phyloP scores from a whole-genome alignment of 2,888 invertebrate genomes.

The Epistrophella euchroma region DNA sequence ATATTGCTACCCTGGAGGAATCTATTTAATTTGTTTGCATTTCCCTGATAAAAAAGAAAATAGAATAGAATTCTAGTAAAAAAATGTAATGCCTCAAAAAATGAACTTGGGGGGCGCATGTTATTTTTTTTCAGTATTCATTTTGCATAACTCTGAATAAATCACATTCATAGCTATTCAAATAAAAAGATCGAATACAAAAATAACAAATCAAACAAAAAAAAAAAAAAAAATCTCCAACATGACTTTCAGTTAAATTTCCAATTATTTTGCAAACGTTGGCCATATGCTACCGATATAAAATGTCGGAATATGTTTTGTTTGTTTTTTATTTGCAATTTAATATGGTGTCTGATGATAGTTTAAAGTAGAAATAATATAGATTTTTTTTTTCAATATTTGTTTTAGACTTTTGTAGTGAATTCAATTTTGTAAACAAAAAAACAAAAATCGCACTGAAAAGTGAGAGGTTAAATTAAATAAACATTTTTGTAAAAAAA shows the following conservation, averaged over 20 bases:
- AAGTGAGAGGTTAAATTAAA: background rate
- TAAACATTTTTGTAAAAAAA: background rate
- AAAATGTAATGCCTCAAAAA: background rate
- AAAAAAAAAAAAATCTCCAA: constrained; percentile 9
- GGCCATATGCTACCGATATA: constrained; percentile 40
- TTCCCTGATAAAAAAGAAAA: background rate
- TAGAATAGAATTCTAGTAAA: background rate
- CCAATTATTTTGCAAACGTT: constrained; percentile 52
- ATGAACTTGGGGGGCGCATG: background rate
- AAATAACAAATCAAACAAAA: background rate
- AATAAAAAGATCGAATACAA: background rate
- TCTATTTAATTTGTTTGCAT: constrained; percentile 1
- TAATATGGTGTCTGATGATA: background rate
- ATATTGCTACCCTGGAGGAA: background rate
- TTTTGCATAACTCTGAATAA: constrained; percentile 30
- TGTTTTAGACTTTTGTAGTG: background rate
- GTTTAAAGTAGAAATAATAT: background rate
- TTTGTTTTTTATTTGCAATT: background rate
- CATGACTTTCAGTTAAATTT: constrained; percentile 47
- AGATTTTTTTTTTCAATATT: constrained; percentile 9
- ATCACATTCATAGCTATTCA: constrained; percentile 7
- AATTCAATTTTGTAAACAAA: background rate
- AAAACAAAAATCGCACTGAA: background rate
- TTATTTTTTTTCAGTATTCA: constrained; percentile 11
- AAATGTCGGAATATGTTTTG: background rate